Evolutionary conservation across 2,797 vertebrate species (phyloP).

Genomic region (Sardinella longiceps): DNA sequence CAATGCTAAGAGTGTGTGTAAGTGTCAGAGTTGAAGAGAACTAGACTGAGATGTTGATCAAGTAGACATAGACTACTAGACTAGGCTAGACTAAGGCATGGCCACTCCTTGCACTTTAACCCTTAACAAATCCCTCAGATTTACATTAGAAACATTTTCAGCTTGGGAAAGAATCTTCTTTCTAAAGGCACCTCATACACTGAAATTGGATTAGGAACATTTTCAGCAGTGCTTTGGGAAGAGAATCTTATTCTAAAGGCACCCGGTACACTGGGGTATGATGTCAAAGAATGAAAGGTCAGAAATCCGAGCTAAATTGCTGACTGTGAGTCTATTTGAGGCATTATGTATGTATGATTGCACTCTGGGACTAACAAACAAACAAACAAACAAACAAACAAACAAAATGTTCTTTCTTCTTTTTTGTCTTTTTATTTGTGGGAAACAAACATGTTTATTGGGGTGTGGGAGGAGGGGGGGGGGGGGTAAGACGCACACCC

Average conservation of each 20-base stretch:
- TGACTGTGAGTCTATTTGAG: neutral
- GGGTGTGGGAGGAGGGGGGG: too few species aligned
- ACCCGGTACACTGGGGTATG: neutral
- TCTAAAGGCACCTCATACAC: too few species aligned
- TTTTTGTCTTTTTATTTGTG: neutral
- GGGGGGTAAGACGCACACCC: neutral
- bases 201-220: too few species aligned
- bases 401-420: too few species aligned
- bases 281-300: neutral
- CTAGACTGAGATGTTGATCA: neutral
- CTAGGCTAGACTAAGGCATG: neutral
- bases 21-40: neutral
- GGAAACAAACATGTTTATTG: neutral
- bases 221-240: neutral
- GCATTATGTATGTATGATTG: neutral
- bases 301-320: neutral
- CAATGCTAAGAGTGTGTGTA: neutral
- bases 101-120: neutral
- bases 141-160: too few species aligned
- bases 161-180: too few species aligned
- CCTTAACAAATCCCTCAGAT: neutral
- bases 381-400: neutral
- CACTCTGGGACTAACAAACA: neutral
- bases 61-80: too few species aligned
- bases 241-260: neutral